Evolutionary conservation across 2,797 vertebrate genomes (phyloP).

Genomic region (Philypnodon macrostomus): DNA sequence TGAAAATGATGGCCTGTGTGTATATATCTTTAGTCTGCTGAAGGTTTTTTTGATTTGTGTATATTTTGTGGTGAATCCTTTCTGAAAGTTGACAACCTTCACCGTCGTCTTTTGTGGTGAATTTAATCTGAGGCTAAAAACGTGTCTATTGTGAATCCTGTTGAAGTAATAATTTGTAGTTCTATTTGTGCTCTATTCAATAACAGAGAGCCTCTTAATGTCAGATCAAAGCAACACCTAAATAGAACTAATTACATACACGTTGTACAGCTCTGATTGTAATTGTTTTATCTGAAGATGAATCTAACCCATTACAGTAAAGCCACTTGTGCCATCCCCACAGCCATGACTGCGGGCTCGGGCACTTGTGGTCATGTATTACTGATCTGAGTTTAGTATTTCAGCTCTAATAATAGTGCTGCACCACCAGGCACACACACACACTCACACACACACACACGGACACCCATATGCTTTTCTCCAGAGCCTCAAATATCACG

Average conservation of each 20-base stretch:
- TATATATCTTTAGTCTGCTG: no score
- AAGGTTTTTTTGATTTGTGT: no score
- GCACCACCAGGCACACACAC: conserved; percentile 17
- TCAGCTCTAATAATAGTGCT: conserved; percentile 70
- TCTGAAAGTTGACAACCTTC: no score
- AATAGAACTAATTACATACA: neutral
- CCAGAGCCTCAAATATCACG: conserved; percentile 59
- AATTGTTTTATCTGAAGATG: neutral
- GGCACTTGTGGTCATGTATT: conserved; percentile 23
- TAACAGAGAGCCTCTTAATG: no score
- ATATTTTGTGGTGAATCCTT: no score
- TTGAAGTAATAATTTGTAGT: no score
- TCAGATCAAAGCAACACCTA: neutral
- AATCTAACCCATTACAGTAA: conserved; percentile 14
- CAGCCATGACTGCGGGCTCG: conserved; percentile 5
- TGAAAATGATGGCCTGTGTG: no score
- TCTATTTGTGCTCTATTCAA: no score
- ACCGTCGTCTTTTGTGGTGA: no score
- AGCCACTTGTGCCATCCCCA: conserved; percentile 14
- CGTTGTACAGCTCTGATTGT: neutral
- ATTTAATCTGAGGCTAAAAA: no score
- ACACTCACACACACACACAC: conserved; percentile 25
- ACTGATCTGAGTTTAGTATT: conserved; percentile 63
- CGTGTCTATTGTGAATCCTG: no score
- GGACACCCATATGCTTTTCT: conserved; percentile 18